These are phyloP conservation scores for Standfussiana lucernea DNA, from an alignment of 2,888 invertebrate genomes.

Conservation along the genomic window DNA sequence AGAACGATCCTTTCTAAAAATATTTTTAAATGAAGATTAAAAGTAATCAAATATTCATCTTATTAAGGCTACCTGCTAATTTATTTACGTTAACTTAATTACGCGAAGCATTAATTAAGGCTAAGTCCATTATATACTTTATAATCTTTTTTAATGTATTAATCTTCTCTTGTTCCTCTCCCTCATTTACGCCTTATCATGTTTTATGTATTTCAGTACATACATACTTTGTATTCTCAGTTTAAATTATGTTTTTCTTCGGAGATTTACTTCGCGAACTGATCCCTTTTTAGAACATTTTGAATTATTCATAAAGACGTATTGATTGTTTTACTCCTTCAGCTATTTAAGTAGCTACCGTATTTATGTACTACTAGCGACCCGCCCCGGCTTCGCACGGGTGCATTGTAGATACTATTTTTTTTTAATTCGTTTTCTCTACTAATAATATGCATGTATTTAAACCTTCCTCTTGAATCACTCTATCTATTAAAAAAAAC, in stretches of 20 bases:
- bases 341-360: constrained; percentile 12
- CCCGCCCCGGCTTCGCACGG: too few species aligned
- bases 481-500: too few species aligned
- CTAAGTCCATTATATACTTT: constrained; percentile 13
- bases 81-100: constrained; percentile 42
- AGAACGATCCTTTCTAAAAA: neutral
- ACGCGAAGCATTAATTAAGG: constrained; percentile 5
- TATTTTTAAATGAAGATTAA: constrained; percentile 1
- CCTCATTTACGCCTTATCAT: constrained; percentile 20
- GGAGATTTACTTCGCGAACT: constrained; percentile 48
- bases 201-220: constrained; percentile 25
- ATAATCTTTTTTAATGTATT: constrained; percentile 35
- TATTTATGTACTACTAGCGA: neutral
- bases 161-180: constrained; percentile 9
- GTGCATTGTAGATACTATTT: too few species aligned
- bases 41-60: constrained; percentile 35
- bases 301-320: constrained; percentile 60
- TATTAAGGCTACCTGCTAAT: constrained; percentile 24
- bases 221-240: constrained; percentile 51
- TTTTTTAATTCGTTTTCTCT: too few species aligned
- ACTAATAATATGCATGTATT: too few species aligned
- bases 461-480: too few species aligned
- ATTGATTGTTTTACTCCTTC: constrained; percentile 57
- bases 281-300: constrained; percentile 59
- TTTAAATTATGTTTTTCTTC: constrained; percentile 58